These are phyloP conservation scores for Scaptomyza flava DNA, from an alignment of 2,888 invertebrate genomes.

Conservation along the genomic window DNA sequence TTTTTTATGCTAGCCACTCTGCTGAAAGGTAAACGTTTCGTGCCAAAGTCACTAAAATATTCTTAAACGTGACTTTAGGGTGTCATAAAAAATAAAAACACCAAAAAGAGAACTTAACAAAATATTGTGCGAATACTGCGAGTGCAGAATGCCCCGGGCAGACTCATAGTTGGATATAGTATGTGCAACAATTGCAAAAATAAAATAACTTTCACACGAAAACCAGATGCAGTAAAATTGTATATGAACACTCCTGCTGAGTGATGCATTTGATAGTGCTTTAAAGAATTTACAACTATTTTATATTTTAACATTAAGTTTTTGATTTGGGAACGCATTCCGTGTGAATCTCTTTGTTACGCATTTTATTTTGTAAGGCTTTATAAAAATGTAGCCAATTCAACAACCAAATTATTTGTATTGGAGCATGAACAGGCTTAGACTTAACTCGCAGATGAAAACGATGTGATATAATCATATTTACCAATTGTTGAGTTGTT, in stretches of 20 bases:
- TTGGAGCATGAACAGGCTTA: not conserved
- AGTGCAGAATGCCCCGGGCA: slow-evolving; percentile 23
- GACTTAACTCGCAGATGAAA: too few species aligned
- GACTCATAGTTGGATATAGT: slow-evolving; percentile 27
- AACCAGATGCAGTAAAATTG: slow-evolving; percentile 9
- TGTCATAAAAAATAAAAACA: slow-evolving; percentile 9
- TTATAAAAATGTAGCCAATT: not conserved
- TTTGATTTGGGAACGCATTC: too few species aligned
- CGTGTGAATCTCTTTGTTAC: too few species aligned
- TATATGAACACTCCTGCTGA: slow-evolving; percentile 4
- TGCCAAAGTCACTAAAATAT: slow-evolving; percentile 42
- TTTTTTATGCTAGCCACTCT: not conserved
- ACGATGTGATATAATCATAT: too few species aligned
- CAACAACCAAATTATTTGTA: not conserved
- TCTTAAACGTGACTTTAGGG: slow-evolving; percentile 31
- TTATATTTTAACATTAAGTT: not conserved
- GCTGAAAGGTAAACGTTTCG: slow-evolving; percentile 15
- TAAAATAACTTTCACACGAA: not conserved
- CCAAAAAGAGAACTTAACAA: slow-evolving; percentile 13
- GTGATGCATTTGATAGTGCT: not conserved
- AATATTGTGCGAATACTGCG: slow-evolving; percentile 25
- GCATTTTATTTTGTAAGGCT: too few species aligned
- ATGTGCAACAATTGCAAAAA: slow-evolving; percentile 32
- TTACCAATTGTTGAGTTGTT: too few species aligned
- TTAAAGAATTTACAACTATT: not conserved